phyloP scores from a whole-genome alignment of 2,888 invertebrate genomes.

The Dryobotodes eremita region DNA sequence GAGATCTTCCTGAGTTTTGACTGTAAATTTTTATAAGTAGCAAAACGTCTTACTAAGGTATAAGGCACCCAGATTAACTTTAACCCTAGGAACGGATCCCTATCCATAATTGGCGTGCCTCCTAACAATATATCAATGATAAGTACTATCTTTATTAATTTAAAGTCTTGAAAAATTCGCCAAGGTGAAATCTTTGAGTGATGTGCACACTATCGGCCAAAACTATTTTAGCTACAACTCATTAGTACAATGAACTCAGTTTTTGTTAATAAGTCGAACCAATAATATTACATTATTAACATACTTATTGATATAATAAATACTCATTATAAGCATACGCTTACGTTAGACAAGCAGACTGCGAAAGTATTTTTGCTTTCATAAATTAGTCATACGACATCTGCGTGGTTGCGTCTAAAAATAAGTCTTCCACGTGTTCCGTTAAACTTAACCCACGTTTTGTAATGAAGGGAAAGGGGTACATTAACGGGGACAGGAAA shows the following conservation, averaged over 20 bases:
- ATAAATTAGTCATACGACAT: slow-evolving; percentile 41
- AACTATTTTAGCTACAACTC: slow-evolving; percentile 48
- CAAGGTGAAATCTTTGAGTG: slow-evolving; percentile 47
- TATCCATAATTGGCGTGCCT: neutral
- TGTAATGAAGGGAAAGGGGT: slow-evolving; percentile 8
- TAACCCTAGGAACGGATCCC: no score
- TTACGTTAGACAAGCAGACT: slow-evolving; percentile 24
- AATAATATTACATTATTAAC: slow-evolving; percentile 14
- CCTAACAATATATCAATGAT: neutral
- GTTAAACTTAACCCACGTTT: slow-evolving; percentile 41
- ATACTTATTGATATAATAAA: slow-evolving; percentile 1
- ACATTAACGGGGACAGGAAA: neutral
- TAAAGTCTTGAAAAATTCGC: slow-evolving; percentile 15
- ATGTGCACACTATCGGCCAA: slow-evolving; percentile 44
- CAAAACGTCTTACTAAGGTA: neutral
- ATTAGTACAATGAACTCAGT: slow-evolving; percentile 42
- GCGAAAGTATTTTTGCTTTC: slow-evolving; percentile 25
- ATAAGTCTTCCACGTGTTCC: slow-evolving; percentile 30
- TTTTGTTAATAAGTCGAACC: slow-evolving; percentile 21
- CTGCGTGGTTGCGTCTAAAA: slow-evolving; percentile 37
- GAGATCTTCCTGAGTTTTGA: neutral
- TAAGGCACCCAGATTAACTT: neutral
- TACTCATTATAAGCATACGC: neutral
- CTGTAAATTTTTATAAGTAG: neutral
- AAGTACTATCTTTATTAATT: slow-evolving; percentile 3